phyloP scores from a whole-genome alignment of 92 coral and sea anemone species.

The Porites rus region DNA sequence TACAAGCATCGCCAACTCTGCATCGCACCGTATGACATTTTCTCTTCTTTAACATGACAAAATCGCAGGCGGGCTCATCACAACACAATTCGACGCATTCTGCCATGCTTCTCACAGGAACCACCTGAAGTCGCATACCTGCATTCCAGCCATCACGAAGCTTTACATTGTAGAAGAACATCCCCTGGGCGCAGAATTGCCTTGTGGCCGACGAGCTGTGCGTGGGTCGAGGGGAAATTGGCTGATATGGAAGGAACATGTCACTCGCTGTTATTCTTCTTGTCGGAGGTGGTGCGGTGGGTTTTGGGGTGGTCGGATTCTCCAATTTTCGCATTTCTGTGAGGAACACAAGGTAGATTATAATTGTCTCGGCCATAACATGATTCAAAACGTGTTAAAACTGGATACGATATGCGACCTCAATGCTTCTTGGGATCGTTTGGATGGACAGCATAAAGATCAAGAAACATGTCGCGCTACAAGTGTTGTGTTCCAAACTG shows the following conservation, averaged over 20 bases:
- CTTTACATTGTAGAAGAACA: constrained; percentile 90
- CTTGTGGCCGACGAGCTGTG: constrained; percentile 39
- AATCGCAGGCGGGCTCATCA: constrained; percentile 78
- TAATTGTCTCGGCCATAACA: background rate
- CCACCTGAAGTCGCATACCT: constrained; percentile 69
- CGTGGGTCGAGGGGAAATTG: constrained; percentile 48
- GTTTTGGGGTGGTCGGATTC: constrained; percentile 35
- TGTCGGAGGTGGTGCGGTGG: constrained; percentile 20
- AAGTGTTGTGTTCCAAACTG: no score
- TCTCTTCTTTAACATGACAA: constrained; percentile 77
- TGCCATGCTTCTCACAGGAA: constrained; percentile 69
- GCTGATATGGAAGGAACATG: constrained; percentile 23
- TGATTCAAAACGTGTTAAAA: no score
- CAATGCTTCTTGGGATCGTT: background rate
- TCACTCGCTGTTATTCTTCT: background rate
- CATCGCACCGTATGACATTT: constrained; percentile 87
- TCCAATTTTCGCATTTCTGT: constrained; percentile 58
- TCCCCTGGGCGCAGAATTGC: constrained; percentile 75
- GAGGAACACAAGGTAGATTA: background rate
- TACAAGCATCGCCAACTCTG: constrained; percentile 69
- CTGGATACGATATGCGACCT: background rate
- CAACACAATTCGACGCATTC: constrained; percentile 87
- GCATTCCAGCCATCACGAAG: constrained; percentile 88
- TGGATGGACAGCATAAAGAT: no score
- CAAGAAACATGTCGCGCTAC: no score